Base-by-base conservation (phyloP, 2,888 invertebrate species). In the Lithodes maja region DNA sequence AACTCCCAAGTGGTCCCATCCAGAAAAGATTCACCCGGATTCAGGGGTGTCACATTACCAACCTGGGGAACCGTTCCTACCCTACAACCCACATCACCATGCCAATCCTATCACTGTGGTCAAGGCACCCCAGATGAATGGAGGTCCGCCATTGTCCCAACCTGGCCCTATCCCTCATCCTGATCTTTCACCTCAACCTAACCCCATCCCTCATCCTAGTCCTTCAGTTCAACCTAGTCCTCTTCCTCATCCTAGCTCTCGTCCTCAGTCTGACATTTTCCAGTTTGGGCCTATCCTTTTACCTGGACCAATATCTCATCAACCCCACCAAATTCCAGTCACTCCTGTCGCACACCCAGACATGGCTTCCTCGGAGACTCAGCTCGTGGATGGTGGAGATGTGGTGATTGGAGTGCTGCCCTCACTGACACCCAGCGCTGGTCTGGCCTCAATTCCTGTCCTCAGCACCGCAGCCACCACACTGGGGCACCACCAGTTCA, bases 31-130 rank as follows among this genome's bases (percentile, higher is more conserved):
- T 9, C 74, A 91, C 83, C 91, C 91, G 5, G 54, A 84, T 2
- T 91, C 91, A n/a, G 91, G 91, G 3, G 91, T 91, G n/a, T 91
- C 91, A 2, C 86, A 75, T 52, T 91, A 91, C 68, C 91, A 91
- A 68, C 91, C 91, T 5, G 74, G 68, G 49, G 91, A 91, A 50
- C 86, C 81, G 12, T 91, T 91, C 82, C 83, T 61, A 12, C 91
- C 91, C 55, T 89, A 86, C 75, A 77, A 89, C 12, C 89, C 91
- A 15, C 85, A 82, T 7, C 54, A 86, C 52, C 80, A 71, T 12
- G 74, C 86, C n/a, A 85, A 86, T 75, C 91, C 91, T 33, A 91
- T 91, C 77, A 86, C 86, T 2, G 81, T 89, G 2, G 86, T 91
- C 9, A 55, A 89, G 9, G 77, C 91, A 2, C 89, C 89, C 5